Percentiles rank a stretch among this genome's conserved stretches.
These are phyloP conservation scores for Hydropsyche betteni DNA, from an alignment of 2,888 invertebrate genomes.

Conservation along the genomic window DNA sequence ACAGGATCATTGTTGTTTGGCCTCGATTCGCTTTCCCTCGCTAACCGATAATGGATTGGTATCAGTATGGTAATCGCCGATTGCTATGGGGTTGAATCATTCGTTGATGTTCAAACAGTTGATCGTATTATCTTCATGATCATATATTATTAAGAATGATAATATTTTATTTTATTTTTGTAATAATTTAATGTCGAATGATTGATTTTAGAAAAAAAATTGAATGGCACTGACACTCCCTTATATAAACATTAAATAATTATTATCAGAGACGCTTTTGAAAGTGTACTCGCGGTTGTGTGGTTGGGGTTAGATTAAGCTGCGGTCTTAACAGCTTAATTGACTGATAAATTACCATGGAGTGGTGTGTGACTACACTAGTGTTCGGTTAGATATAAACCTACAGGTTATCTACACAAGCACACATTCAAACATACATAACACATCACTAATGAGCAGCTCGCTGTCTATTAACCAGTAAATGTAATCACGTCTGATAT, in stretches of 20 bases:
- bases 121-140: too few species aligned
- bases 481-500: too few species aligned
- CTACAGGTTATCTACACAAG: not conserved
- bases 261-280: slow-evolving; percentile 6
- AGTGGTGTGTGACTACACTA: slow-evolving; percentile 24
- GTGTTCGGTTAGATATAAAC: too few species aligned
- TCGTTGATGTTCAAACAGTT: too few species aligned
- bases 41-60: slow-evolving; percentile 37
- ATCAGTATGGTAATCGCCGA: slow-evolving; percentile 6
- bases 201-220: not conserved
- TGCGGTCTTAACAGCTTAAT: slow-evolving; percentile 40
- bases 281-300: not conserved
- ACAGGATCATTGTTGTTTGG: slow-evolving; percentile 34
- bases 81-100: not conserved
- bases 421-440: not conserved
- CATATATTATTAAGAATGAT: too few species aligned
- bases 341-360: slow-evolving; percentile 42
- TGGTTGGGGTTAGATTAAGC: slow-evolving; percentile 33
- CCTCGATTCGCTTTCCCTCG: not conserved
- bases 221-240: not conserved
- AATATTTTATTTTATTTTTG: too few species aligned
- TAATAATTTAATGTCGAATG: too few species aligned
- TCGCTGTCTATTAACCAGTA: too few species aligned
- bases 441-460: too few species aligned
- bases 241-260: not conserved